Base-by-base conservation (phyloP, 2,113 vertebrate species). In the Neofelis nebulosa region DNA sequence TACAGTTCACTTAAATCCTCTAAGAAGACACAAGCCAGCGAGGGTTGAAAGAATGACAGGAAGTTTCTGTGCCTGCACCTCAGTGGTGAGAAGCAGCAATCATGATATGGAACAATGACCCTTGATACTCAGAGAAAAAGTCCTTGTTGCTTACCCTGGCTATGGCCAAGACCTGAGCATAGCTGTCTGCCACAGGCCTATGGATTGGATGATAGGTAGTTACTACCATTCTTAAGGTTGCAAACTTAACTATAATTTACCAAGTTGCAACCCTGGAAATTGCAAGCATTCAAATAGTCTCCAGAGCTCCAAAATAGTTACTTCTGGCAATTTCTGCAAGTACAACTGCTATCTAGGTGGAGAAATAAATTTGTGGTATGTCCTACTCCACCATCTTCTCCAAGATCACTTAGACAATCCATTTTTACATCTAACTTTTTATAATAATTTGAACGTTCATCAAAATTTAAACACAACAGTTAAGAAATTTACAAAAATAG, bases 351-450 rank as follows among this genome's bases (percentile, higher is more conserved):
- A 4, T 61, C 33, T 87, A 82, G 18, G 23, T 21, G 13, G 63
- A 66, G 11, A 91, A 27, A 91, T 36, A 33, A 41, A 83, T 48
- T 93, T 31, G 52, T 85, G 52, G 25, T 48, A 89, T 21, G 38
- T 93, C 31, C 19, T 55, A 89, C 33, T 90, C 16, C 15, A 84
- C 12, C 11, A 74, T 50, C 45, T 73, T 84, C n/a, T 65, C 41
- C 29, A 66, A 80, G 55, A 55, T 93, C 45, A 93, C 36, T 10
- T 61, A 36, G 41, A 76, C 45, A 91, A 78, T 71, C 27, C 31
- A 79, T n/a, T 96, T 82, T 95, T 69, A 55, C 86, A 79, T n/a
- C 5, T 78, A 78, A 66, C 71, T 93, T 94, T 68, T 78, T 68
- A 45, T 36, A 61, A 83, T 78, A 78, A 87, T 87, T 87, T 87